Evolutionary conservation across 2,888 invertebrate species (phyloP), one percentile per base, ranked within the genome.

Genomic region (Andrena chrysosceles): DNA sequence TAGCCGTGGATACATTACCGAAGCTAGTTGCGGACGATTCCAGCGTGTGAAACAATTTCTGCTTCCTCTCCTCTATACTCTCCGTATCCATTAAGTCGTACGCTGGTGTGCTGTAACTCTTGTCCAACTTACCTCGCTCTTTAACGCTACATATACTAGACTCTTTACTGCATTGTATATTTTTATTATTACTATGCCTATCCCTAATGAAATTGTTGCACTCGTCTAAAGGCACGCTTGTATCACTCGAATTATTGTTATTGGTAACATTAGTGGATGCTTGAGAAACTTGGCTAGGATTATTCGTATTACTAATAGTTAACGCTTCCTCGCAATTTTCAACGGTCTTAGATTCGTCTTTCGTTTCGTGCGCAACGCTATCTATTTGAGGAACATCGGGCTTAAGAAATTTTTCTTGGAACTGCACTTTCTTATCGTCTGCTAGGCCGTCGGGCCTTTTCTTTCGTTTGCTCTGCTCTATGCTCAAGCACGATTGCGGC

Each of bases 51-150:
- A 83, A 81, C n/a, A 80, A 54, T 23, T 75, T 80, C 64, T 87
- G 85, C 48, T 86, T 89, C 67, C 83, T 81, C 31, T 90, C 87
- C 23, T 87, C 92, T 60, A 77, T 79, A 35, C 86, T 85, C 48
- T 89, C 91, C 10, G 89, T 84, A 69, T 95, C 94, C 75, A 94
- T 95, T 64, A 95, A 95, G 93, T 97, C 97, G 93, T 97, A 97
- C 0, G 97, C 97, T 1, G 97, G 97, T n/a, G 97, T 97, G 87
- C 97, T 97, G 93, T 97, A 96, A 89, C 96, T 96, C 94, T 97
- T 97, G 94, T 97, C 97, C 69, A 97, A 94, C 84, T 95, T 95
- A 0, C 96, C 96, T 42, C 95, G 93, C 63, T 94, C 94, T 75
- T 93, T 93, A 49, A 89, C 85, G 42, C 59, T 68, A 33, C 59